Percentiles rank a stretch among this genome's conserved stretches.
phyloP scores from a whole-genome alignment of 2,888 invertebrate species.

The Gasteruption jaculator region DNA sequence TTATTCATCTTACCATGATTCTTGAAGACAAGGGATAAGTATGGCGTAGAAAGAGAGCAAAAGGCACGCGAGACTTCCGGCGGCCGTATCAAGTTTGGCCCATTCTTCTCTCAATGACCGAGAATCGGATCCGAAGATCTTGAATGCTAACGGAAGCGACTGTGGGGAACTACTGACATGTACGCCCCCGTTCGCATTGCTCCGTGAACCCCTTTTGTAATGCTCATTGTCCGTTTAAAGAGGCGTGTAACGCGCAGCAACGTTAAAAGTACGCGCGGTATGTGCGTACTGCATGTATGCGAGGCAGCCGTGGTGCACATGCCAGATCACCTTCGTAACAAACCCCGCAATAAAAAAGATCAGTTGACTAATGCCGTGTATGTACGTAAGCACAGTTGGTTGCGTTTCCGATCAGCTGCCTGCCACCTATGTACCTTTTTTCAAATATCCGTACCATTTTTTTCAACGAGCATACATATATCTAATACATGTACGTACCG shows the following conservation, averaged over 20 bases:
- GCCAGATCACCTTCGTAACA: conserved; percentile 14
- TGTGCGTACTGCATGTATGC: too few relatives aligned
- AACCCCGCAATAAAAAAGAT: conserved; percentile 13
- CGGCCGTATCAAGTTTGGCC: conserved; percentile 14
- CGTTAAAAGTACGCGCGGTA: too few relatives aligned
- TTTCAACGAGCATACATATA: too few relatives aligned
- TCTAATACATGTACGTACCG: too few relatives aligned
- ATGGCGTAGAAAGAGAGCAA: conserved; percentile 38
- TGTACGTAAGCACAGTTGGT: conserved; percentile 12
- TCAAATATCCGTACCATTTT: background rate
- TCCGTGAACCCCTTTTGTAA: conserved; percentile 26
- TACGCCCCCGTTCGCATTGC: conserved; percentile 20
- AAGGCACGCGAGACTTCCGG: conserved; percentile 51
- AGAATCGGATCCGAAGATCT: background rate
- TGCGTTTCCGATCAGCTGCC: conserved; percentile 21
- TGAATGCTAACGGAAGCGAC: conserved; percentile 34
- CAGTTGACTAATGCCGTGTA: conserved; percentile 13
- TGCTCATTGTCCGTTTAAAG: conserved; percentile 29
- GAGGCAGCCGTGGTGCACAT: conserved; percentile 7
- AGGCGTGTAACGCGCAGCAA: too few relatives aligned
- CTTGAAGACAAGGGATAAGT: conserved; percentile 37
- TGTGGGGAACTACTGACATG: conserved; percentile 27
- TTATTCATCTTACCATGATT: conserved; percentile 39
- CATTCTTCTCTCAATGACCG: background rate
- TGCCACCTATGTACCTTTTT: conserved; percentile 2